Evolutionary conservation across 2,113 vertebrate species (phyloP).

Genomic region (Columba janthina): DNA sequence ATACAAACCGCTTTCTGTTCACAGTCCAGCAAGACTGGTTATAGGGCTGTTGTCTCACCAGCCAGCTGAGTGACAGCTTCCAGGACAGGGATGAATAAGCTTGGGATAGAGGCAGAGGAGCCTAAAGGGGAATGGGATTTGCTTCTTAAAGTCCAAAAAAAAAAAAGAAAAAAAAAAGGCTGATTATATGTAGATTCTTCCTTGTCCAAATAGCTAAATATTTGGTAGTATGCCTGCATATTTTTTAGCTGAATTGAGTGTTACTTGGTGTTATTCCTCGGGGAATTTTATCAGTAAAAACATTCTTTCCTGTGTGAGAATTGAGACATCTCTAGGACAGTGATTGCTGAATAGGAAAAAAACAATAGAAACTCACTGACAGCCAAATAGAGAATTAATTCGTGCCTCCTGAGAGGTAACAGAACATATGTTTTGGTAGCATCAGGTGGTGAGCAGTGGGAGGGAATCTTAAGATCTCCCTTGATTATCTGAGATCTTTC

Average conservation of each 20-base stretch:
- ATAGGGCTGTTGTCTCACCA: not conserved
- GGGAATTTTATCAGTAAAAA: constrained; percentile 52
- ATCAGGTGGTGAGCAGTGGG: not conserved
- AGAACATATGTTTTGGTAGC: constrained; percentile 51
- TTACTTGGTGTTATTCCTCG: constrained; percentile 25
- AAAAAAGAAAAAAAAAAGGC: too few species aligned
- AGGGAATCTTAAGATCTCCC: constrained; percentile 23
- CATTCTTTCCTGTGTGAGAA: constrained; percentile 44
- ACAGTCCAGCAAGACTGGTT: not conserved
- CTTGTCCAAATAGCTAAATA: constrained; percentile 19
- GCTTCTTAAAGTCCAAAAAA: not conserved
- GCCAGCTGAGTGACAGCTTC: not conserved
- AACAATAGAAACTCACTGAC: not conserved
- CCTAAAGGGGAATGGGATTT: constrained; percentile 43
- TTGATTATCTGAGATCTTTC: constrained; percentile 34
- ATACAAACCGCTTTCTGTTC: not conserved
- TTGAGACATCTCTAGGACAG: constrained; percentile 35
- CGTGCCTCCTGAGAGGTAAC: not conserved
- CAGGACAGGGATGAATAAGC: not conserved
- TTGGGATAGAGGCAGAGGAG: not conserved
- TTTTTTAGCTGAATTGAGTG: constrained; percentile 20
- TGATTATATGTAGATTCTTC: not conserved
- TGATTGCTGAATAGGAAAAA: constrained; percentile 5
- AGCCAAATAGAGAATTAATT: constrained; percentile 13
- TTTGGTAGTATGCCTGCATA: constrained; percentile 42